Percentiles rank a stretch among this genome's conserved stretches.
These are phyloP conservation scores for Oasisia sp. DNA, from an alignment of 2,888 invertebrate genomes.

Conservation along the genomic window DNA sequence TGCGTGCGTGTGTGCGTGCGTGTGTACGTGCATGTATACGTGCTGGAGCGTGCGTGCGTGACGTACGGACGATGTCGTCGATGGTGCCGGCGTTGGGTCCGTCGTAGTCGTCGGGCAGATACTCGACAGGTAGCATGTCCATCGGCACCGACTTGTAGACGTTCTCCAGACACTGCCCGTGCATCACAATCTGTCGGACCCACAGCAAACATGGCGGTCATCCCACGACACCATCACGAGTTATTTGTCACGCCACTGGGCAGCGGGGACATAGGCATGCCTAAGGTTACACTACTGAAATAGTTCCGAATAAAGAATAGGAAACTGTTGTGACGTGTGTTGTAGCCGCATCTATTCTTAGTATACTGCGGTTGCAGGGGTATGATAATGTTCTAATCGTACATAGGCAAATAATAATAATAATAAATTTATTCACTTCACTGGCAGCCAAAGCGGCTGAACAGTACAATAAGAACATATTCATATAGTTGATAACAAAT, in stretches of 20 bases:
- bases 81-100: constrained; percentile 43
- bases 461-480: too few relatives aligned
- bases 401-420: too few relatives aligned
- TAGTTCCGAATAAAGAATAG: too few relatives aligned
- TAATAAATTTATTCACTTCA: too few relatives aligned
- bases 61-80: constrained; percentile 43
- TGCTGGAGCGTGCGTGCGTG: background rate
- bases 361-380: too few relatives aligned
- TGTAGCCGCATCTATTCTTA: too few relatives aligned
- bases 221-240: background rate
- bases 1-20: background rate
- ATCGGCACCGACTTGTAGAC: constrained; percentile 45
- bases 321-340: too few relatives aligned
- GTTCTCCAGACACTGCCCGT: constrained; percentile 40
- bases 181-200: background rate
- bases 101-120: constrained; percentile 47
- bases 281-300: too few relatives aligned
- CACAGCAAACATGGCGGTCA: background rate
- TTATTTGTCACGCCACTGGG: background rate
- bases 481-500: too few relatives aligned
- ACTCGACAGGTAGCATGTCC: constrained; percentile 45
- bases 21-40: background rate
- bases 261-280: too few relatives aligned
- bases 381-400: too few relatives aligned
- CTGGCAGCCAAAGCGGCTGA: too few relatives aligned